Evolutionary conservation across 2,888 invertebrate species (phyloP).

Genomic region (Ceratothoa steindachneri): DNA sequence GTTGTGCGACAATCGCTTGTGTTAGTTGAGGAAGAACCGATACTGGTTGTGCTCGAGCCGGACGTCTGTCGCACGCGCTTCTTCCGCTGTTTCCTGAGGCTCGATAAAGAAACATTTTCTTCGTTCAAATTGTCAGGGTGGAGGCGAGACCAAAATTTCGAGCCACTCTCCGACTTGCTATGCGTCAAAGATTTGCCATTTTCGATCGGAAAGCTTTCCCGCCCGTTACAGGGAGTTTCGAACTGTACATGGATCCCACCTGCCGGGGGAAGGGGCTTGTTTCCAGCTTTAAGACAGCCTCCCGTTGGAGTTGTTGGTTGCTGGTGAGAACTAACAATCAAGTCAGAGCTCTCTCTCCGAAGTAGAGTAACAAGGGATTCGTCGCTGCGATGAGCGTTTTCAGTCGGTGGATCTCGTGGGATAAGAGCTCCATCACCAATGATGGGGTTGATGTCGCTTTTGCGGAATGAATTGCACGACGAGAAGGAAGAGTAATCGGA

Average conservation of each 20-base stretch:
- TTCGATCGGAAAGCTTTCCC: slow-evolving; percentile 17
- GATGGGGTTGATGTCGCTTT: background rate
- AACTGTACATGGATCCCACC: slow-evolving; percentile 44
- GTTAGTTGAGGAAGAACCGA: slow-evolving; percentile 36
- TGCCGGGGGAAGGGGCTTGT: slow-evolving; percentile 13
- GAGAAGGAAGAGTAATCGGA: slow-evolving; percentile 2
- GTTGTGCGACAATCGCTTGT: slow-evolving; percentile 20
- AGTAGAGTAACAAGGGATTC: background rate
- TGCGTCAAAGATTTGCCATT: slow-evolving; percentile 9
- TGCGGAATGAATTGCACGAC: background rate
- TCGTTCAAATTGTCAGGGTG: background rate
- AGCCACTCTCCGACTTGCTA: background rate
- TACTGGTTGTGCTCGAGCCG: slow-evolving; percentile 37
- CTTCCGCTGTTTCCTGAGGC: background rate
- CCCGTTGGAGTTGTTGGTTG: slow-evolving; percentile 33
- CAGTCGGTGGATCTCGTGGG: background rate
- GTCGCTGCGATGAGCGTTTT: background rate
- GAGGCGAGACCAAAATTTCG: background rate
- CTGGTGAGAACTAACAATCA: background rate
- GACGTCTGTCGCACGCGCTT: slow-evolving; percentile 31
- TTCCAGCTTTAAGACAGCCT: slow-evolving; percentile 33
- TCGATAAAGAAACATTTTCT: background rate
- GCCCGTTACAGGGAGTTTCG: slow-evolving; percentile 37
- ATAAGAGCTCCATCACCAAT: background rate
- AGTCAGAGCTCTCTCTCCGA: background rate